Evolutionary conservation across 2,888 invertebrate genomes (phyloP).

Genomic region (Spilarctia lutea): DNA sequence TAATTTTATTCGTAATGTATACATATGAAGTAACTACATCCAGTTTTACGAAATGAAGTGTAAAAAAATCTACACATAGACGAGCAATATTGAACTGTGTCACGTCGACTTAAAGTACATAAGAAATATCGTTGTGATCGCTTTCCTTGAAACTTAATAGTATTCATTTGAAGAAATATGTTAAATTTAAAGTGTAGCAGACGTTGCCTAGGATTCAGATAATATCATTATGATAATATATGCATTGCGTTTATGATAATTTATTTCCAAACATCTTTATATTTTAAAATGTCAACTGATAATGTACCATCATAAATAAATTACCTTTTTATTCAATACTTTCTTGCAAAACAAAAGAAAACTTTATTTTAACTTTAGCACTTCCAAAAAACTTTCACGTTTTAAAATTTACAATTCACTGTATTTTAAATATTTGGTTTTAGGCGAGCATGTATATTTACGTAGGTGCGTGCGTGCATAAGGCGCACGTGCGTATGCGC

Average conservation of each 20-base stretch:
- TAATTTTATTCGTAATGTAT: conserved; percentile 27
- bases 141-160: conserved; percentile 40
- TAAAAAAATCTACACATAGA: conserved; percentile 27
- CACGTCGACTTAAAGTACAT: conserved; percentile 32
- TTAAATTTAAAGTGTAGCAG: conserved; percentile 5
- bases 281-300: conserved; percentile 43
- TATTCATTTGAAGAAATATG: conserved; percentile 32
- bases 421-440: conserved; percentile 52
- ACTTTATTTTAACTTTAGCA: conserved; percentile 59
- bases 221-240: conserved; percentile 1
- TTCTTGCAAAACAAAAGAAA: conserved; percentile 52
- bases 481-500: conserved; percentile 66
- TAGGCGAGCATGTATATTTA: conserved; percentile 63
- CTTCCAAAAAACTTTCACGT: conserved; percentile 65
- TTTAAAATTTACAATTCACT: conserved; percentile 55
- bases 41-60: conserved; percentile 36
- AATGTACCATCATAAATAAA: conserved; percentile 39
- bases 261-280: background rate
- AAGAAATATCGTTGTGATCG: conserved; percentile 19
- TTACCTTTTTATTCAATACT: conserved; percentile 64
- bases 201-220: background rate
- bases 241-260: background rate
- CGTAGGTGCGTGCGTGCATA: conserved; percentile 42
- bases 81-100: conserved; percentile 42
- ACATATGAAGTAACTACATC: conserved; percentile 30